Evolutionary conservation across 1,140 invertebrate species (phyloP).

Genomic region (Orussus abietinus): DNA sequence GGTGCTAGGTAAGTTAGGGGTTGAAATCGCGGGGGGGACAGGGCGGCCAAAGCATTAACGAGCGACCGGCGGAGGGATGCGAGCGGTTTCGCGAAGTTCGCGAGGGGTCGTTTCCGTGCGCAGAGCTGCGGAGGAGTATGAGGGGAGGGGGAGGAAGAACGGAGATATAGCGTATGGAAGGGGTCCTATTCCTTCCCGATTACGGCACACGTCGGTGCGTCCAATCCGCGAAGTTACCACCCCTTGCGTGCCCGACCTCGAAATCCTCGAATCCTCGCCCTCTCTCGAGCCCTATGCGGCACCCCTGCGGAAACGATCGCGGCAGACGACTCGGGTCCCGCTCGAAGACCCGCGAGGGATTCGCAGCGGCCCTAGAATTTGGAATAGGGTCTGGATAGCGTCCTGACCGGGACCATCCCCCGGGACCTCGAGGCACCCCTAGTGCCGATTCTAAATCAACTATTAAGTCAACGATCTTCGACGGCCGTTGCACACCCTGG

Average conservation of each 20-base stretch:
- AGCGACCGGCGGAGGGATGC: slow-evolving; percentile 22
- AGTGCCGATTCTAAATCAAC: too few relatives aligned
- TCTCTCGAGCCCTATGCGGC: background rate
- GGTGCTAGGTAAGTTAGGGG: slow-evolving; percentile 9
- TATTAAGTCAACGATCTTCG: too few relatives aligned
- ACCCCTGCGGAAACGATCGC: too few relatives aligned
- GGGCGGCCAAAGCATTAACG: slow-evolving; percentile 30
- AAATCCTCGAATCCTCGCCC: background rate
- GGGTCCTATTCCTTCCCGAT: slow-evolving; percentile 34
- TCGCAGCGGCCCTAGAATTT: too few relatives aligned
- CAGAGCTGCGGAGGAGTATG: slow-evolving; percentile 4
- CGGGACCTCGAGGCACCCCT: too few relatives aligned
- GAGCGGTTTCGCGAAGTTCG: slow-evolving; percentile 25
- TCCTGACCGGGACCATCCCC: too few relatives aligned
- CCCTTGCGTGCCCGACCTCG: background rate
- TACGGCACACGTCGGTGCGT: slow-evolving; percentile 33
- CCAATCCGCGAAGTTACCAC: slow-evolving; percentile 27
- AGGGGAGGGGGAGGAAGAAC: slow-evolving; percentile 1
- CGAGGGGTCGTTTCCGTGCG: slow-evolving; percentile 9
- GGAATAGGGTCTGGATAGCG: too few relatives aligned
- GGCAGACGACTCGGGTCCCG: too few relatives aligned
- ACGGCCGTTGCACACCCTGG: too few relatives aligned
- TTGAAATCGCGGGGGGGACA: slow-evolving; percentile 5
- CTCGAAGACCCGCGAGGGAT: too few relatives aligned
- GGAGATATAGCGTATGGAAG: slow-evolving; percentile 4